Evolutionary conservation across 2,113 vertebrate genomes (phyloP), one percentile per base, ranked within the genome.

Genomic region (Columbina picui): DNA sequence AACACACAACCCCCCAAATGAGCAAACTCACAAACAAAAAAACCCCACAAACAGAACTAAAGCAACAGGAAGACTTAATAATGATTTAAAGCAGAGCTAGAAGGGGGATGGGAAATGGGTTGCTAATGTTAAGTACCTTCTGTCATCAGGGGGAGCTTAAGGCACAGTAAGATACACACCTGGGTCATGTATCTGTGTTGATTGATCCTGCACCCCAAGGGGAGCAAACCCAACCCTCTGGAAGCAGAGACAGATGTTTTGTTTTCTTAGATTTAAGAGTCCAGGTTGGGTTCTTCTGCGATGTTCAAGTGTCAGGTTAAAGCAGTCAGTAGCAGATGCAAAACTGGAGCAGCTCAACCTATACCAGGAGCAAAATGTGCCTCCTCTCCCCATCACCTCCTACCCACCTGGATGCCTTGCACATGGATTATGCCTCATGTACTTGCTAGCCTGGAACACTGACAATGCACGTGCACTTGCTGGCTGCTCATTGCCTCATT

Each of bases 261-360:
- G 41, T 23, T 86, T 61, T 74, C 85, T 67, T 65, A 60, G 20
- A 73, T 49, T 39, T 36, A n/a, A 78, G 29, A 84, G 34, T 32
- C 41, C 41, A 87, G 8, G 7, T 59, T 90, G 38, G 8, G 12
- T 32, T 87, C 60, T 74, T 21, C 29, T 1, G 2, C 10, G 23
- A 11, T 39, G 30, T 57, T 84, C 8, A 64, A 52, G 29, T 15
- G 9, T 45, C 43, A 69, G 71, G 34, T n/a, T 77, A 36, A 55
- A 34, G 34, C 23, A 83, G 22, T 55, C n/a, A 32, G 59, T 25
- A 88, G 64, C 84, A 95, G 88, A 70, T 84, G 79, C n/a, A 43
- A 93, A 93, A 94, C 38, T 93, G 68, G 90, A 90, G n/a, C 90
- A 93, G 82, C 32, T 86, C 86, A 70, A 64, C 64, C 39, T 80